Evolutionary conservation across 1,140 invertebrate species (phyloP).

Genomic region (Temnothorax nylanderi): DNA sequence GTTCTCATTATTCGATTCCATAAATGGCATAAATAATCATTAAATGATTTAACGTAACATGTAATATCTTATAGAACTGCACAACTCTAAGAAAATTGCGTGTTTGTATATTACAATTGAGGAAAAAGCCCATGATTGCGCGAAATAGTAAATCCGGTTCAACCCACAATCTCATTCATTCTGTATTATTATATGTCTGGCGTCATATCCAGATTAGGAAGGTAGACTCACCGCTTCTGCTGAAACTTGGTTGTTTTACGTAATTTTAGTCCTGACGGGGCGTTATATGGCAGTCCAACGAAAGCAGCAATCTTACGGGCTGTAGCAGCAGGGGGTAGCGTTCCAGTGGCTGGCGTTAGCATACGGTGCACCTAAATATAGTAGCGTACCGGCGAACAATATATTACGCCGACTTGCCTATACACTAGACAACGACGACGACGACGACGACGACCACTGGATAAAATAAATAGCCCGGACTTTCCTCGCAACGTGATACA

Average conservation of each 20-base stretch:
- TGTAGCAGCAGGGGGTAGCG: conserved; percentile 55
- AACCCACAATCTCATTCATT: not conserved
- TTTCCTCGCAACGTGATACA: conserved; percentile 55
- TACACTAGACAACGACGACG: conserved; percentile 31
- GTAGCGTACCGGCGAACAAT: conserved; percentile 48
- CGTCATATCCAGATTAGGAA: conserved; percentile 11
- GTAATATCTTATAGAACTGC: not conserved
- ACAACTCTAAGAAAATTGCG: not conserved
- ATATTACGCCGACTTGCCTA: conserved; percentile 52
- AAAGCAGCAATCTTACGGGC: conserved; percentile 50
- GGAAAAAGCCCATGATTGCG: not conserved
- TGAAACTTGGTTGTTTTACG: conserved; percentile 54
- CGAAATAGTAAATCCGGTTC: not conserved
- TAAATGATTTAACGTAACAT: not conserved
- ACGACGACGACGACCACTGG: conserved; percentile 22
- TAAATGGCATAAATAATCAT: not conserved
- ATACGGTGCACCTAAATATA: conserved; percentile 60
- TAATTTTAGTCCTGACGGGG: conserved; percentile 47
- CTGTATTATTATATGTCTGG: not conserved
- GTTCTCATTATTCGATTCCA: not conserved
- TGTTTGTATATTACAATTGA: not conserved
- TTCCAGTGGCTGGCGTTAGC: conserved; percentile 59
- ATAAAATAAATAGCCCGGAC: conserved; percentile 53
- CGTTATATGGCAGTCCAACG: conserved; percentile 41
- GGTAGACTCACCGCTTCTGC: conserved; percentile 14